phyloP scores from a whole-genome alignment of 2,888 invertebrate species.

The Platycheirus albimanus region DNA sequence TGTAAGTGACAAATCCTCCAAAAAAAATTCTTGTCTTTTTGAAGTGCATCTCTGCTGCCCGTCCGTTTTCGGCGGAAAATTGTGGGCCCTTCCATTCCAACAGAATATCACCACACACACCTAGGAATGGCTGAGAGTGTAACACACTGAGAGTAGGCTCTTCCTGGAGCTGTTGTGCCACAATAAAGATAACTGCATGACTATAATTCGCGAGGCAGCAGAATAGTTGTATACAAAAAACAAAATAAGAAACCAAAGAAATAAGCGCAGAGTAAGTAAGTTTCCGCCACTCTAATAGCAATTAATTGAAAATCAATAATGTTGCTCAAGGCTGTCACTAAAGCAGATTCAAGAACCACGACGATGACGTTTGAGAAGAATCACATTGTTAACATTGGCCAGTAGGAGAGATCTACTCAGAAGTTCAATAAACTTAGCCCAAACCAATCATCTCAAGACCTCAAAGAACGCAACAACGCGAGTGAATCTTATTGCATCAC shows the following conservation, averaged over 20 bases:
- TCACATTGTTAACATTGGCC: constrained; percentile 57
- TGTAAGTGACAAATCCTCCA: no score
- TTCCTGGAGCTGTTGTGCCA: no score
- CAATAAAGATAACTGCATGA: neutral
- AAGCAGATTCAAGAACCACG: constrained; percentile 21
- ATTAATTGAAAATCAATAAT: constrained; percentile 12
- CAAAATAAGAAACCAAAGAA: neutral
- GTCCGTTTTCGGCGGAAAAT: no score
- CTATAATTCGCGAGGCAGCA: neutral
- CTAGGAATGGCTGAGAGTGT: no score
- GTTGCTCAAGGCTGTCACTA: constrained; percentile 45
- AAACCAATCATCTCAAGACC: constrained; percentile 50
- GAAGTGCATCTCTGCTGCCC: no score
- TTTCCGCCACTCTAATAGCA: neutral
- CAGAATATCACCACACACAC: no score
- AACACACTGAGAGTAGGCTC: no score
- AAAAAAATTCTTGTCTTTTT: no score
- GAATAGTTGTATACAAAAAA: no score
- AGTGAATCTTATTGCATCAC: constrained; percentile 40
- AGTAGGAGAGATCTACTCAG: constrained; percentile 68
- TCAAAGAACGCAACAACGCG: constrained; percentile 38
- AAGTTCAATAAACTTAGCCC: constrained; percentile 59
- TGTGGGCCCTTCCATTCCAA: no score
- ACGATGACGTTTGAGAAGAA: constrained; percentile 42
- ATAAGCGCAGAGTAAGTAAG: neutral